These are phyloP conservation scores for Hydriomena furcata DNA, from an alignment of 2,888 invertebrate species.

Conservation along the genomic window DNA sequence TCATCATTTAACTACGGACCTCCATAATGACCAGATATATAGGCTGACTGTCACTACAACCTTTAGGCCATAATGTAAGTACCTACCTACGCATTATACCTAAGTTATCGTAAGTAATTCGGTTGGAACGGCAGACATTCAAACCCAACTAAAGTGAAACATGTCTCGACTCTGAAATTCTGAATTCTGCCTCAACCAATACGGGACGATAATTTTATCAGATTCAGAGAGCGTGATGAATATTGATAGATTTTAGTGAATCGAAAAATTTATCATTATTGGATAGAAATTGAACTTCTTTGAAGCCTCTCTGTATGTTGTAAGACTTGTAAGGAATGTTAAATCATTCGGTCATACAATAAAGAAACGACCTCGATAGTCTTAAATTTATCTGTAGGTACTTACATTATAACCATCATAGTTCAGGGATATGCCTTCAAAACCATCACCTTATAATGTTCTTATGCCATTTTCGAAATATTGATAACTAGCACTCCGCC, in stretches of 20 bases:
- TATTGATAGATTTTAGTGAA: conserved; percentile 23
- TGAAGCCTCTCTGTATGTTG: neutral
- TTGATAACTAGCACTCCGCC: too few species aligned
- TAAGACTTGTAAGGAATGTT: neutral
- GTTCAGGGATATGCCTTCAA: too few species aligned
- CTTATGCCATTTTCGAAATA: too few species aligned
- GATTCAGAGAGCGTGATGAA: conserved; percentile 21
- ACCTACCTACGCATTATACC: too few species aligned
- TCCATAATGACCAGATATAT: too few species aligned
- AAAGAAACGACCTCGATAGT: too few species aligned
- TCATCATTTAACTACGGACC: too few species aligned
- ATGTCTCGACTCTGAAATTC: conserved; percentile 29
- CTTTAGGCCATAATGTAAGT: neutral
- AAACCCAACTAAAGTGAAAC: conserved; percentile 13
- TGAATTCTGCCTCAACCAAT: conserved; percentile 23
- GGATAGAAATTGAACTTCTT: conserved; percentile 2
- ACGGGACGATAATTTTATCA: conserved; percentile 26
- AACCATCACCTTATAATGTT: too few species aligned
- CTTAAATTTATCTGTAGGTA: too few species aligned
- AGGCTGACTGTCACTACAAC: neutral
- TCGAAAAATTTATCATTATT: conserved; percentile 5
- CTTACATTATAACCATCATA: too few species aligned
- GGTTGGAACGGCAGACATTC: conserved; percentile 2
- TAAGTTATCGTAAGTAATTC: conserved; percentile 1
- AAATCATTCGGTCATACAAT: too few species aligned